phyloP scores from a whole-genome alignment of 2,888 invertebrate genomes.

The Spisula solida region DNA sequence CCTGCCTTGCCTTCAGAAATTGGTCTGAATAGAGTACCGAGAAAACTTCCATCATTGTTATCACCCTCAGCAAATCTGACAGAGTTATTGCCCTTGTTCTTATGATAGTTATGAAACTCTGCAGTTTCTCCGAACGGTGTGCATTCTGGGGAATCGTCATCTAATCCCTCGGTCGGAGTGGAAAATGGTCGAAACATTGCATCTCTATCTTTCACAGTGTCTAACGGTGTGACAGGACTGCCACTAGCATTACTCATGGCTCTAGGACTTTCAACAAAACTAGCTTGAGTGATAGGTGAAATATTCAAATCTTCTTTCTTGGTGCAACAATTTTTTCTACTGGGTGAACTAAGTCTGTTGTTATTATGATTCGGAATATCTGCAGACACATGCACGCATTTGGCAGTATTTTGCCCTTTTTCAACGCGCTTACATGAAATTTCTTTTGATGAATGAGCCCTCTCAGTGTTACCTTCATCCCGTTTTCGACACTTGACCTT shows the following conservation, averaged over 20 bases:
- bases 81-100: not conserved
- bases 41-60: conserved; percentile 44
- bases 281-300: conserved; percentile 76
- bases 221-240: conserved; percentile 62
- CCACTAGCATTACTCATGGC: conserved; percentile 68
- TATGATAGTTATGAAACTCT: conserved; percentile 51
- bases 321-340: not conserved
- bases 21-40: conserved; percentile 34
- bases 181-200: conserved; percentile 72
- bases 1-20: not conserved
- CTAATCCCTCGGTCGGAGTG: conserved; percentile 69
- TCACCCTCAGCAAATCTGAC: conserved; percentile 16
- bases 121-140: conserved; percentile 68
- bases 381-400: not conserved
- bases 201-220: conserved; percentile 55
- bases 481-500: conserved; percentile 33
- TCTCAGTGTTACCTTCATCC: not conserved
- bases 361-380: not conserved
- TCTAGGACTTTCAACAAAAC: conserved; percentile 69
- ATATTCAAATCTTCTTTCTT: conserved; percentile 70
- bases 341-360: not conserved
- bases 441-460: not conserved
- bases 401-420: not conserved
- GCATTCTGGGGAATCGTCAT: conserved; percentile 44
- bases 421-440: not conserved